Conservation (phyloP, 2,113 vertebrate genomes). For the Polypterus senegalus region DNA sequence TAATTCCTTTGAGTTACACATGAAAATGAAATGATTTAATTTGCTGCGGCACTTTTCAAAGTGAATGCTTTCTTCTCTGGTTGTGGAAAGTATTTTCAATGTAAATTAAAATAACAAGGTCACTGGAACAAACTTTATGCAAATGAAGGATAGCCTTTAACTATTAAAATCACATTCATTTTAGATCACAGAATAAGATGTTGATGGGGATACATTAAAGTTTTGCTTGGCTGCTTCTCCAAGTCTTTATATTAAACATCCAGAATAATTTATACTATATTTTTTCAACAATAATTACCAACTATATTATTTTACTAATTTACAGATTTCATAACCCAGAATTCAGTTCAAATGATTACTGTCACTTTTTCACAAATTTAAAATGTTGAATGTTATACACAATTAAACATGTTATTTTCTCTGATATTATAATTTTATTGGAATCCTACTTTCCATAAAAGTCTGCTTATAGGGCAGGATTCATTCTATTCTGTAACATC, state of each 20-base stretch:
- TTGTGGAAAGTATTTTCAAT: slow-evolving; percentile 30
- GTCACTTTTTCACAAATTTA: background rate
- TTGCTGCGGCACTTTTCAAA: slow-evolving; percentile 19
- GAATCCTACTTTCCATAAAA: too few relatives aligned
- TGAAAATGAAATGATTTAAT: slow-evolving; percentile 29
- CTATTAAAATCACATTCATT: slow-evolving; percentile 34
- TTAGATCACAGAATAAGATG: slow-evolving; percentile 27
- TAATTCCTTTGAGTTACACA: slow-evolving; percentile 26
- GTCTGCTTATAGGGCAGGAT: too few relatives aligned
- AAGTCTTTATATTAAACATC: slow-evolving; percentile 34
- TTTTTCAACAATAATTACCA: slow-evolving; percentile 42
- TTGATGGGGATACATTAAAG: slow-evolving; percentile 36
- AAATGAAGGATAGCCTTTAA: slow-evolving; percentile 46
- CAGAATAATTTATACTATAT: slow-evolving; percentile 25
- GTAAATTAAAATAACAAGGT: slow-evolving; percentile 44
- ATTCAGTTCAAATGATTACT: background rate
- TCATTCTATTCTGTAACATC: too few relatives aligned
- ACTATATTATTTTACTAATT: slow-evolving; percentile 33
- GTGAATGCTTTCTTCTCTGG: slow-evolving; percentile 24
- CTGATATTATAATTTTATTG: too few relatives aligned
- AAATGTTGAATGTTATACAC: too few relatives aligned
- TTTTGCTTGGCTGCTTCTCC: slow-evolving; percentile 45
- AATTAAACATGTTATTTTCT: too few relatives aligned
- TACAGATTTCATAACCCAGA: slow-evolving; percentile 31
- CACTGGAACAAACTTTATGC: slow-evolving; percentile 36